Base-by-base conservation (phyloP, 1,140 invertebrate genomes). In the Papilio glaucus region DNA sequence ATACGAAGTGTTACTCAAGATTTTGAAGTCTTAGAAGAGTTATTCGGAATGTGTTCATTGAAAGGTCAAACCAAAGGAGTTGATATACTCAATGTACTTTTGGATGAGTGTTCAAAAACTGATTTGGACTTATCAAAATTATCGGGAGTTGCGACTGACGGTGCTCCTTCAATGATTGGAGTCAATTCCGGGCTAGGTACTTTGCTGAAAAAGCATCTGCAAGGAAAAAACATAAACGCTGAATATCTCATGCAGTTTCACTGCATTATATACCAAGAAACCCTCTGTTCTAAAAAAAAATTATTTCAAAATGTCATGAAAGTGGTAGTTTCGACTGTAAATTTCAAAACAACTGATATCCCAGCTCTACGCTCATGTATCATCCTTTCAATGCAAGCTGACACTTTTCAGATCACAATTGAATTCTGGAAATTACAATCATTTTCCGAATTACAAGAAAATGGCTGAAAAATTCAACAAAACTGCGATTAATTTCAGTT, bases 401-500 rank as follows among this genome's bases (percentile, higher is more conserved):
- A 73, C 67, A 74, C 67, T 74, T 74, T 73, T 73, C 62, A 69
- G 65, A 73, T 73, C 49, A 61, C 72, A 76, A 72, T 76, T 72
- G 71, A 76, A 76, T 72, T 76, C 65, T 72, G 65, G 71, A 76
- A 72, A 72, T 76, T 77, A 81, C 73, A 71, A 72, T 65, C 71
- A 80, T 76, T 82, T 82, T 78, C 76, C 74, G 69, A 82, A 80
- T 76, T 76, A 80, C 67, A 81, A 79, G 60, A 82, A 82, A 81
- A 80, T 78, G 71, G 69, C 73, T 71, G 77, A 82, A 75, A 80
- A 80, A 76, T 68, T 73, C 68, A 77, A 77, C 72, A 77, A 75
- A 75, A 67, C 69, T 75, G 68, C 69, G 68, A 77, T 68, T 75
- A 72, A 75, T 72, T 73, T 77, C 68, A 73, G 72, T 74, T 77